phyloP scores from a whole-genome alignment of 2,797 vertebrate species.

The Adelosebastes latens region DNA sequence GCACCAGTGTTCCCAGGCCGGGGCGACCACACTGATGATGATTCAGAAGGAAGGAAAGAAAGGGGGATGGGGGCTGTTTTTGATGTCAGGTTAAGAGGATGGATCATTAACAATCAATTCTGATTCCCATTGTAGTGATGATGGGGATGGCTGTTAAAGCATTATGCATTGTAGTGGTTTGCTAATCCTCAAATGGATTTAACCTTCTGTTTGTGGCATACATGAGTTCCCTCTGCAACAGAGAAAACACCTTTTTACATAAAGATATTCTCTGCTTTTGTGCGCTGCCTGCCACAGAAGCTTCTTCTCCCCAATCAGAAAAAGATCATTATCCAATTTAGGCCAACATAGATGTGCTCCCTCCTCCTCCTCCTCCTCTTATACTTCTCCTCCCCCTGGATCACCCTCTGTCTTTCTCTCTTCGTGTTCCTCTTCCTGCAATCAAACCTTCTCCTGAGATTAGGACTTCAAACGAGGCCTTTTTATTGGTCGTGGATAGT shows the following conservation, averaged over 20 bases:
- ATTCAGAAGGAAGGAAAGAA: background rate
- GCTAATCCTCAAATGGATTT: slow-evolving; percentile 56
- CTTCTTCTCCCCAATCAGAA: slow-evolving; percentile 61
- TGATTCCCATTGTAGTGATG: slow-evolving; percentile 46
- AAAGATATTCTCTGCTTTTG: slow-evolving; percentile 49
- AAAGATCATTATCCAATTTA: slow-evolving; percentile 75
- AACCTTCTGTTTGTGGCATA: slow-evolving; percentile 48
- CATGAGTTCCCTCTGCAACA: slow-evolving; percentile 2
- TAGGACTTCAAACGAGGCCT: slow-evolving; percentile 63
- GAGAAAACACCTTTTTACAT: background rate
- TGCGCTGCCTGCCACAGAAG: slow-evolving; percentile 55
- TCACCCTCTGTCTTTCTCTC: slow-evolving; percentile 34
- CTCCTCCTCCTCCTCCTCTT: slow-evolving; percentile 20
- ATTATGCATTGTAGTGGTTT: slow-evolving; percentile 38
- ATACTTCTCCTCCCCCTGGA: slow-evolving; percentile 15
- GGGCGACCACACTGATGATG: slow-evolving; percentile 72
- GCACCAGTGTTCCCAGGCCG: slow-evolving; percentile 80
- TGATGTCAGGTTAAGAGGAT: slow-evolving; percentile 56
- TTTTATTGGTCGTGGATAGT: slow-evolving; percentile 63
- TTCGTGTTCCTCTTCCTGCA: slow-evolving; percentile 67
- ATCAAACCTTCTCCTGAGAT: slow-evolving; percentile 65
- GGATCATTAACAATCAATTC: slow-evolving; percentile 56
- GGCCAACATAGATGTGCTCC: slow-evolving; percentile 53
- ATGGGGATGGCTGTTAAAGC: slow-evolving; percentile 33
- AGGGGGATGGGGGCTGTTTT: slow-evolving; percentile 14